Evolutionary conservation across 1,140 invertebrate species (phyloP).

Genomic region (Atta texana): DNA sequence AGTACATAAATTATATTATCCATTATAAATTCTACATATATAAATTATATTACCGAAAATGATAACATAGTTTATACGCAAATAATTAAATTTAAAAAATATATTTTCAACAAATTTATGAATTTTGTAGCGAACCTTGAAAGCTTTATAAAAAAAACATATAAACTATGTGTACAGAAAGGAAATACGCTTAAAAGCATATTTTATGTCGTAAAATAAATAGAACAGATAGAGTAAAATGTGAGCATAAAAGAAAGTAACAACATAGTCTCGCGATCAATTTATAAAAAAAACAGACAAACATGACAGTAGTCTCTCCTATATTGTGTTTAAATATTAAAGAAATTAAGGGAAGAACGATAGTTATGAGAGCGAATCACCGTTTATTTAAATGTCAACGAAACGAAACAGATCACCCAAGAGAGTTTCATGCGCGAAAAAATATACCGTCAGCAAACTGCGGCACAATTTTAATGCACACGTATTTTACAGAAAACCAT

Average conservation of each 20-base stretch:
- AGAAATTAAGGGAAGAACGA: slow-evolving; percentile 38
- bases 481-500: not conserved
- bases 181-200: not conserved
- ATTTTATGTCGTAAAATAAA: slow-evolving; percentile 1
- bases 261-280: slow-evolving; percentile 19
- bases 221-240: not conserved
- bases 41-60: not conserved
- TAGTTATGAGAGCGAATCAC: not conserved
- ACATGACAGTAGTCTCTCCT: slow-evolving; percentile 11
- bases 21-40: no score
- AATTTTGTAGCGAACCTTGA: not conserved
- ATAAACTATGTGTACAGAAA: not conserved
- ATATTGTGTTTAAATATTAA: slow-evolving; percentile 25
- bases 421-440: slow-evolving; percentile 10
- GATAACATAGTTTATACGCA: not conserved
- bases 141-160: not conserved
- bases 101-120: not conserved
- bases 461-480: not conserved
- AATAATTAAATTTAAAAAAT: not conserved
- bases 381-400: slow-evolving; percentile 44
- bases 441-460: not conserved
- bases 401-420: slow-evolving; percentile 25
- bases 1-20: no score
- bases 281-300: slow-evolving; percentile 15
- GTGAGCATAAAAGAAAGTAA: not conserved